Conservation (phyloP, 2,888 invertebrate species). For the Adelognathus sp. region DNA sequence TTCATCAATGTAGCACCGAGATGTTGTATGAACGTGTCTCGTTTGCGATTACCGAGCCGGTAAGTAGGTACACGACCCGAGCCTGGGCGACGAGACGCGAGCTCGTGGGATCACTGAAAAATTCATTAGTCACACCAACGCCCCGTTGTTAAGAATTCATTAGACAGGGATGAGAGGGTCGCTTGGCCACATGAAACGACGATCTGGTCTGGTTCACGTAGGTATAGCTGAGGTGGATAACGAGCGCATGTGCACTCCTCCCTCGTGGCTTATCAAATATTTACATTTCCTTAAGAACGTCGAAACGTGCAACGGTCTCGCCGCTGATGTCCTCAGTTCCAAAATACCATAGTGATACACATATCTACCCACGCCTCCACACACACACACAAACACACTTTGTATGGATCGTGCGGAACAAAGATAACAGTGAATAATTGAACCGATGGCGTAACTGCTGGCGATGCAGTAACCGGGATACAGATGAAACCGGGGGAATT, state of each 20-base stretch:
- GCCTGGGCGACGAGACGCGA: not conserved
- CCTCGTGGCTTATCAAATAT: constrained; percentile 54
- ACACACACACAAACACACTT: no score
- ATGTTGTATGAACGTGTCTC: not conserved
- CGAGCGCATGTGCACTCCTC: constrained; percentile 54
- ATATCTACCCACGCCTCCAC: no score
- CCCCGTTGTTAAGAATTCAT: constrained; percentile 50
- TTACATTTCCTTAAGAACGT: constrained; percentile 55
- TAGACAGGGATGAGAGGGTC: constrained; percentile 28
- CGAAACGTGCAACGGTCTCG: constrained; percentile 20
- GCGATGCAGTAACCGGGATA: not conserved
- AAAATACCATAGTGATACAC: no score
- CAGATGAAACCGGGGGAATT: not conserved
- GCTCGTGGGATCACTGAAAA: constrained; percentile 32
- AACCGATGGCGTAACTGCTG: not conserved
- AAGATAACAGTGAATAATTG: not conserved
- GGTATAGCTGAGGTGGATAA: constrained; percentile 40
- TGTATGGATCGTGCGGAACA: not conserved
- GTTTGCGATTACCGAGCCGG: not conserved
- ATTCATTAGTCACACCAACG: constrained; percentile 49
- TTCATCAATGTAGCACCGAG: not conserved
- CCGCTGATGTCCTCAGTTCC: not conserved
- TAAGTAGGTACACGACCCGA: constrained; percentile 8
- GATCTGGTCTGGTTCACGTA: constrained; percentile 38
- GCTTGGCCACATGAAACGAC: constrained; percentile 24